These are phyloP conservation scores for Scyliorhinus canicula DNA, from an alignment of 2,797 vertebrate genomes.

Conservation along the genomic window DNA sequence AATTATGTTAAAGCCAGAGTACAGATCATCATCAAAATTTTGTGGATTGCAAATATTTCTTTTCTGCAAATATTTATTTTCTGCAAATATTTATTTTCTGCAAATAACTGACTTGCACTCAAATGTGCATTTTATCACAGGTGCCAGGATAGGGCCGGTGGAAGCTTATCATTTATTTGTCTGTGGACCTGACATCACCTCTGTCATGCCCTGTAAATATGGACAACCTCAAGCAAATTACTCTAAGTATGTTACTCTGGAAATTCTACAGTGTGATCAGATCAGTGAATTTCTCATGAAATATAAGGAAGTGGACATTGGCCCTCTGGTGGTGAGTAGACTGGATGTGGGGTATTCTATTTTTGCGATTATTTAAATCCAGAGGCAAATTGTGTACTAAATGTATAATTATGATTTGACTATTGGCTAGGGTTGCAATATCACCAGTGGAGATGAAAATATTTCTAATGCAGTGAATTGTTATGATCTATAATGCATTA, in stretches of 20 bases:
- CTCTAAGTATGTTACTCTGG: slow-evolving; percentile 81
- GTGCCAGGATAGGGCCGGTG: slow-evolving; percentile 76
- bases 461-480: neutral
- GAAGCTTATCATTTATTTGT: slow-evolving; percentile 88
- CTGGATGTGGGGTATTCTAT: no score
- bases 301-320: slow-evolving; percentile 72
- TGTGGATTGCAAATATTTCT: neutral
- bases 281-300: slow-evolving; percentile 81
- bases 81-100: slow-evolving; percentile 1
- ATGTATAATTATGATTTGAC: neutral
- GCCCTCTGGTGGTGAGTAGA: slow-evolving; percentile 76
- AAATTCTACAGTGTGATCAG: slow-evolving; percentile 75
- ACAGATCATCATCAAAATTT: neutral
- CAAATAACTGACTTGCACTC: neutral
- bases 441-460: neutral
- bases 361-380: slow-evolving; percentile 19
- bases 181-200: slow-evolving; percentile 84
- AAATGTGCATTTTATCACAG: slow-evolving; percentile 53
- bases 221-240: slow-evolving; percentile 68
- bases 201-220: slow-evolving; percentile 93
- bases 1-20: neutral
- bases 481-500: neutral
- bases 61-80: neutral
- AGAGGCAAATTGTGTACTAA: neutral
- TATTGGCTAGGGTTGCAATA: neutral